Conservation (phyloP, 2,797 vertebrate species). For the Pantherophis vulpinus region DNA sequence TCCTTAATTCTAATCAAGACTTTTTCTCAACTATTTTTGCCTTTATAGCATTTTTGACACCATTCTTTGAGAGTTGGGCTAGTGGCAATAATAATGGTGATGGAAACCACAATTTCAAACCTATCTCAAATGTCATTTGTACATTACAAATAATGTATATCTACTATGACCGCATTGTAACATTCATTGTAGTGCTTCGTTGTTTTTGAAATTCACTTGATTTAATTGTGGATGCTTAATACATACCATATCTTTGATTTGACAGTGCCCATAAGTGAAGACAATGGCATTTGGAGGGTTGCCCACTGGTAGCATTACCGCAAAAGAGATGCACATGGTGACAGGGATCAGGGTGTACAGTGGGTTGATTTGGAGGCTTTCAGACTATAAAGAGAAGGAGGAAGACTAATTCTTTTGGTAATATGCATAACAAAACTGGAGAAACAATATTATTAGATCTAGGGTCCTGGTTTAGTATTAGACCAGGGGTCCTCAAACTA, state of each 20-base stretch:
- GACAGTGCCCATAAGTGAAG: slow-evolving; percentile 96
- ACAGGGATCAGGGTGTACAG: slow-evolving; percentile 94
- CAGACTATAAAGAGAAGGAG: slow-evolving; percentile 77
- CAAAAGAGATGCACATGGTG: slow-evolving; percentile 97
- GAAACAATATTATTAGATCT: neutral
- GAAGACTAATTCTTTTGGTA: neutral
- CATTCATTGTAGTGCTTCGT: neutral
- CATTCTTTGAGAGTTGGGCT: neutral
- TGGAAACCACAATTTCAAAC: neutral
- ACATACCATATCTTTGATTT: slow-evolving; percentile 97
- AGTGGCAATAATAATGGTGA: neutral
- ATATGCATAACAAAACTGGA: neutral
- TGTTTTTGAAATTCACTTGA: neutral
- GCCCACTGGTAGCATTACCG: slow-evolving; percentile 97
- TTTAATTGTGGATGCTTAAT: neutral
- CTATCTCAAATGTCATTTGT: rapidly evolving
- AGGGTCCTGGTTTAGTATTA: too few relatives aligned
- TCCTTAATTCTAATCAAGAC: neutral
- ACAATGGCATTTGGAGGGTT: slow-evolving; percentile 98
- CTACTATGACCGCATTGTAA: neutral
- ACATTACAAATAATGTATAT: neutral
- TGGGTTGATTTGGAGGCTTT: slow-evolving; percentile 92
- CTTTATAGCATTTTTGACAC: neutral
- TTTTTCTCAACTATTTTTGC: neutral
- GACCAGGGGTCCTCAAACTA: too few relatives aligned